Base-by-base conservation (phyloP, 2,113 vertebrate genomes). In the Oreochromis tanganicae region DNA sequence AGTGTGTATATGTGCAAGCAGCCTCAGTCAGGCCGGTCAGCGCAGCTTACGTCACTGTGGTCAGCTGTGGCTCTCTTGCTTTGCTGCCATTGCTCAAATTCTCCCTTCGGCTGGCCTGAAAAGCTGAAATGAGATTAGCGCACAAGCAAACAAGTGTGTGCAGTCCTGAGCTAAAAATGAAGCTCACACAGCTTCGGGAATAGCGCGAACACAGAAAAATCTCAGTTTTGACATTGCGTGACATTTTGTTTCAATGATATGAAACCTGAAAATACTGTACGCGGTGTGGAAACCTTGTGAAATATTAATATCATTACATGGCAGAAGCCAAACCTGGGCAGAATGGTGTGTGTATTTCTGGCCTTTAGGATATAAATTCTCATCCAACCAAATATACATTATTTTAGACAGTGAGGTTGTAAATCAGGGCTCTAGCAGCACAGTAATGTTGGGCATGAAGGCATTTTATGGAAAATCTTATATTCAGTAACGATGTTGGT, bases 31-130 rank as follows among this genome's bases (percentile, higher is more conserved):
- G 84, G 48, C 88, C 24, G 34, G 83, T 89, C 85, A 84, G 90
- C 14, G n/a, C 36, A 6, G 46, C 54, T 92, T 81, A 93, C 89
- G 90, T 94, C 91, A 94, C 91, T 89, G 93, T 85, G 93, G 93
- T 95, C 93, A 95, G 92, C 85, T 94, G 94, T 54, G 87, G 86
- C 81, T 88, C 85, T 87, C 78, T 85, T 68, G 66, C 90, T 90
- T 86, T 89, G 68, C 83, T 89, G 86, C 81, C 34, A 46, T 82
- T 66, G 87, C 89, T 92, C 68, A 86, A 85, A 93, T 91, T 90
- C 91, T 84, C 90, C 87, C 88, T 11, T 81, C 36, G 83, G 90
- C 86, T 89, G 90, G 89, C 85, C 91, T 82, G 75, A 80, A 90
- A 85, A 86, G 66, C 89, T 80, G 34, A 85, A 91, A 90, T 83